Conservation (phyloP, 2,888 invertebrate genomes). For the Arrhopalites spinosus region DNA sequence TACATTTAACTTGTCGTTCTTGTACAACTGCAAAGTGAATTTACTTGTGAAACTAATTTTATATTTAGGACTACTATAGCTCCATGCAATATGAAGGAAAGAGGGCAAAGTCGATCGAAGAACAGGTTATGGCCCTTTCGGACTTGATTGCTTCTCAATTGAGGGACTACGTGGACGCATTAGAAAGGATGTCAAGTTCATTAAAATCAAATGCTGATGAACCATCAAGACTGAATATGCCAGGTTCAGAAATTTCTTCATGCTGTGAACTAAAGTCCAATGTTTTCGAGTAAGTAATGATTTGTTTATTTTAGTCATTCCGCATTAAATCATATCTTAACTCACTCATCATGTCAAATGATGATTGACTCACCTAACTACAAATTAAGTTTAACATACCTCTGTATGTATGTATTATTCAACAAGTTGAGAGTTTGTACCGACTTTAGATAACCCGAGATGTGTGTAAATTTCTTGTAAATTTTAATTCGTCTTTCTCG, state of each 20-base stretch:
- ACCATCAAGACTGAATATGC: neutral
- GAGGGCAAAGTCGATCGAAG: conserved; percentile 28
- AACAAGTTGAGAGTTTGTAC: too few species aligned
- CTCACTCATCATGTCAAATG: too few species aligned
- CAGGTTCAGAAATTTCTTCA: conserved; percentile 15
- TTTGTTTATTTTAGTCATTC: neutral
- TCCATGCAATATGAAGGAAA: conserved; percentile 33
- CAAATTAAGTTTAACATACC: too few species aligned
- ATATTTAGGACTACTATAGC: conserved; percentile 35
- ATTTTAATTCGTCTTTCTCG: neutral
- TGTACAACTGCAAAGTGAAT: neutral
- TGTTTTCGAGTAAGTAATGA: conserved; percentile 31
- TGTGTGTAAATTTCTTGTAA: neutral
- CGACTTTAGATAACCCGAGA: too few species aligned
- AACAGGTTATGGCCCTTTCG: conserved; percentile 32
- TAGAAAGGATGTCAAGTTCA: conserved; percentile 38
- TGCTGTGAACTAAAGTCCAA: conserved; percentile 42
- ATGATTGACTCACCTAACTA: too few species aligned
- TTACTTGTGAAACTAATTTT: neutral
- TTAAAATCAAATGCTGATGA: conserved; percentile 34
- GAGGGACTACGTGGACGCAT: conserved; percentile 38
- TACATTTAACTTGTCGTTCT: neutral
- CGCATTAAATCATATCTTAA: too few species aligned
- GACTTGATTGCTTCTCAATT: conserved; percentile 35
- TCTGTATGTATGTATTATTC: too few species aligned